A percentile compares a stretch with the other conserved stretches of the same genome.
Conservation (phyloP, 2,888 invertebrate genomes). For the Tetranychus truncatus region DNA sequence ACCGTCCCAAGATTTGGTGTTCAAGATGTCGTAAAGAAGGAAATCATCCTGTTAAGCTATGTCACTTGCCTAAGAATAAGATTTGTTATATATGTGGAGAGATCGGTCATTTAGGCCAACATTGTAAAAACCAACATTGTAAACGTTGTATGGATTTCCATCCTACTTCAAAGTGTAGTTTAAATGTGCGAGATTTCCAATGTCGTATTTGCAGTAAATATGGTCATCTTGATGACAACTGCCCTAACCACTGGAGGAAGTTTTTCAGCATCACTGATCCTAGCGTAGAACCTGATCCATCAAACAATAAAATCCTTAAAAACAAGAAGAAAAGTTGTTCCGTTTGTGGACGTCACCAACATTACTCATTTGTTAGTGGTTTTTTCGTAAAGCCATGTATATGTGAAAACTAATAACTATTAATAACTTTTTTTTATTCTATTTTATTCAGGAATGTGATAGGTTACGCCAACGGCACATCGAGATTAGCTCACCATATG, state of each 20-base stretch:
- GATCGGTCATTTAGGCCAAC: background rate
- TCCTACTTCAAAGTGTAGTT: background rate
- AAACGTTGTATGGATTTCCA: background rate
- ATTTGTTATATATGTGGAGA: background rate
- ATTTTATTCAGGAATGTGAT: background rate
- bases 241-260: background rate
- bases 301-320: background rate
- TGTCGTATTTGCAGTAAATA: background rate
- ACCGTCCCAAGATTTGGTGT: background rate
- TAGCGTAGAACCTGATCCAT: background rate
- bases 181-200: background rate
- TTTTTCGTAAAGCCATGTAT: background rate
- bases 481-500: background rate
- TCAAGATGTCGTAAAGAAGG: background rate
- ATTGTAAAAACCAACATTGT: background rate
- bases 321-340: background rate
- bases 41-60: background rate
- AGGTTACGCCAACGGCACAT: background rate
- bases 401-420: background rate
- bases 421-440: background rate
- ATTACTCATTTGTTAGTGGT: background rate
- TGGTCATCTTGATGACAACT: background rate
- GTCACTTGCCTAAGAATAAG: background rate
- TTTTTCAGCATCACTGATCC: background rate
- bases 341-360: background rate